Evolutionary conservation across 2,888 invertebrate species (phyloP), one percentile per base, ranked within the genome.

Genomic region (Amblyjoppa proteus): DNA sequence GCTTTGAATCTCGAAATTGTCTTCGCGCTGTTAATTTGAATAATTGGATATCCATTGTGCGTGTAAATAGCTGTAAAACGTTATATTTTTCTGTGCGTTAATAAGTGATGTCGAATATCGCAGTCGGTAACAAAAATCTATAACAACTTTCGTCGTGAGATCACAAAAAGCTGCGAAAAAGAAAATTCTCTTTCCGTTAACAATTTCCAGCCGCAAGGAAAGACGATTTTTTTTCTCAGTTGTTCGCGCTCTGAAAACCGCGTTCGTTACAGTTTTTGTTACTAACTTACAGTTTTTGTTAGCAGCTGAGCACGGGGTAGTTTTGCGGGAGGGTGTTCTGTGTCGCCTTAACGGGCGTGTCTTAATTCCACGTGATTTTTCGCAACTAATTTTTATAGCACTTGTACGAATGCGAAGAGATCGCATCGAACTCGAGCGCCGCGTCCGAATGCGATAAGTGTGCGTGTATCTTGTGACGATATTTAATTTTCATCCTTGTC

Each of bases 361-460:
- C 64, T 66, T 77, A 45, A 45, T 45, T 73, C 45, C 25, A 51
- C 70, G 74, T 81, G 56, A 86, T 85, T 64, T 64, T 64, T 74
- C 45, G 56, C 38, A 51, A 71, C 83, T 28, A 13, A 51, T 82
- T 61, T 61, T 61, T 38, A 53, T 31, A 61, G 38, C 53, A 49
- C 56, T 53, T 53, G 56, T 20, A 53, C n/a, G 51, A 73, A 34
- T 45, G 66, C n/a, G n/a, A 73, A 74, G 34, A 64, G 58, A 78
- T 84, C 77, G 74, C 45, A 25, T 51, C 25, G 51, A 74, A 56
- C 25, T 56, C 28, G 34, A 61, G 81, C 77, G 81, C 85, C 71
- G 69, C 70, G 78, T 71, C 85, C 77, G 79, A 85, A 86, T 86
- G 86, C 87, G 87, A 87, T 88, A 85, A 86, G 68, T 88, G 87